These are phyloP conservation scores for Ctenomys sociabilis DNA, from an alignment of 2,113 vertebrate genomes.

Conservation along the genomic window DNA sequence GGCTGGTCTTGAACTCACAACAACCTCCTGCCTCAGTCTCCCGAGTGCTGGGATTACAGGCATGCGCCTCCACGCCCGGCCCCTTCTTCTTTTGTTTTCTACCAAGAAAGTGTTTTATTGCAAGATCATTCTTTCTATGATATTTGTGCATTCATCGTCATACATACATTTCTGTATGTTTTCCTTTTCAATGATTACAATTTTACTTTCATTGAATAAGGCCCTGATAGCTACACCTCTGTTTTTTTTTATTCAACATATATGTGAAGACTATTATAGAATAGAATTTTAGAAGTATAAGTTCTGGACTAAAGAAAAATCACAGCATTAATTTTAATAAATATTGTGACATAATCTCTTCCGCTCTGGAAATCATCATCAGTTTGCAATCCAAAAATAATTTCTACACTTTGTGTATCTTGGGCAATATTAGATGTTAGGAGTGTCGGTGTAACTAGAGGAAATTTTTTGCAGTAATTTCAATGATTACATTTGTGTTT, in stretches of 20 bases:
- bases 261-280: not conserved
- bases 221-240: not conserved
- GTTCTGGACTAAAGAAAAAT: not conserved
- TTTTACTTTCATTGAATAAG: not conserved
- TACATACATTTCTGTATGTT: not conserved
- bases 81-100: not conserved
- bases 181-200: not conserved
- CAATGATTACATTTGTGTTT: not conserved
- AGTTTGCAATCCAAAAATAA: not conserved
- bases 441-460: not conserved
- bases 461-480: not conserved
- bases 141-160: not conserved
- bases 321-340: not conserved
- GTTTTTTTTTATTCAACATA: not conserved
- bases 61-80: too few species aligned
- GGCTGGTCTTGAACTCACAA: too few species aligned
- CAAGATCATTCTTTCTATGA: not conserved
- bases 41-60: too few species aligned
- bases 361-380: not conserved
- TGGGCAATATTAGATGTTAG: not conserved
- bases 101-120: not conserved
- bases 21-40: too few species aligned
- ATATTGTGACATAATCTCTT: not conserved
- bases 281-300: not conserved
- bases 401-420: not conserved